Conservation (phyloP, 2,113 vertebrate genomes). For the Sarotherodon lohbergeri region DNA sequence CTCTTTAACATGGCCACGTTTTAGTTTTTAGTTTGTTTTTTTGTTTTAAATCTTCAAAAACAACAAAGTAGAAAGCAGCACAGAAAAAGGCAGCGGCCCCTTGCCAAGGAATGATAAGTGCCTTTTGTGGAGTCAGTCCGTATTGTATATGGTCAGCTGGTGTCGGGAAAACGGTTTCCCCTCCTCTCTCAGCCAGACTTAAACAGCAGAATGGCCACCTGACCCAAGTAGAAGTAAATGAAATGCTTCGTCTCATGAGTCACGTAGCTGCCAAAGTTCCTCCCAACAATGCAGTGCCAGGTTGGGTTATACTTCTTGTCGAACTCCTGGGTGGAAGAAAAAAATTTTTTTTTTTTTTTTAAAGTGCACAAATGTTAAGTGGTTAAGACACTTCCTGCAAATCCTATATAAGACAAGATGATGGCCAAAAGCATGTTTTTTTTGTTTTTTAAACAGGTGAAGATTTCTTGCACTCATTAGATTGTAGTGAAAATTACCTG, state of each 20-base stretch:
- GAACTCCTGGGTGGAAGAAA: slow-evolving; percentile 79
- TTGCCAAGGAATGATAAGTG: slow-evolving; percentile 76
- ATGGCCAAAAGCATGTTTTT: no score
- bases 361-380: neutral
- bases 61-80: slow-evolving; percentile 74
- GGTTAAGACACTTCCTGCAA: neutral
- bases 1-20: slow-evolving; percentile 61
- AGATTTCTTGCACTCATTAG: neutral
- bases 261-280: slow-evolving; percentile 97
- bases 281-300: slow-evolving; percentile 98
- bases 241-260: slow-evolving; percentile 99
- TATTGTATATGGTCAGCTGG: slow-evolving; percentile 55
- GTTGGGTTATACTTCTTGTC: slow-evolving; percentile 99
- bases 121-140: slow-evolving; percentile 69
- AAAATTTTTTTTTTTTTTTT: neutral
- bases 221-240: slow-evolving; percentile 99
- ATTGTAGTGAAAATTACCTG: neutral
- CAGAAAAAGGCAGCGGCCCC: slow-evolving; percentile 80
- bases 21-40: neutral
- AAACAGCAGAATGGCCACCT: slow-evolving; percentile 96
- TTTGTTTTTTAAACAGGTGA: neutral
- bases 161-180: slow-evolving; percentile 3
- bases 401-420: neutral
- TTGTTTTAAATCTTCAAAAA: slow-evolving; percentile 47
- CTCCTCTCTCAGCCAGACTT: slow-evolving; percentile 84